Percentiles rank a stretch among this genome's conserved stretches.
phyloP scores from a whole-genome alignment of 2,888 invertebrate species.

The Minunthozetes semirufus region DNA sequence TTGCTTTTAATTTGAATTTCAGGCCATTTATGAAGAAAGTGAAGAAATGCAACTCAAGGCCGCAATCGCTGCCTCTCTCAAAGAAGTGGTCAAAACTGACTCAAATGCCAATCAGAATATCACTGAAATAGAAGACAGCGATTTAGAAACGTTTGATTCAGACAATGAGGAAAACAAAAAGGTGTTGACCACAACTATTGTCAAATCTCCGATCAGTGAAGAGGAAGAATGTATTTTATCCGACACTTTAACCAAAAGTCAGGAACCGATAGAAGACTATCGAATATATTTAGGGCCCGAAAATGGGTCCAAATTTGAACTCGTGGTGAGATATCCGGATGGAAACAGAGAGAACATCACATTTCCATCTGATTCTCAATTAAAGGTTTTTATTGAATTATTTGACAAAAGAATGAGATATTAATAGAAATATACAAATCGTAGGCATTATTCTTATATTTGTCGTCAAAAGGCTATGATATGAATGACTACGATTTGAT shows the following conservation, averaged over 20 bases:
- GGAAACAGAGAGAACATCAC: conserved; percentile 48
- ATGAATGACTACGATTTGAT: conserved; percentile 50
- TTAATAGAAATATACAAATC: conserved; percentile 38
- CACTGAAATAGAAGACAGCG: conserved; percentile 45
- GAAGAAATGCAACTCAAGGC: conserved; percentile 52
- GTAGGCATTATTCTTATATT: conserved; percentile 49
- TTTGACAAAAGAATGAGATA: conserved; percentile 7
- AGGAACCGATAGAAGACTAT: conserved; percentile 42
- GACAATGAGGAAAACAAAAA: conserved; percentile 46
- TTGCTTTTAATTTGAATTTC: conserved; percentile 3
- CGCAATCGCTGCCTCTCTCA: conserved; percentile 51
- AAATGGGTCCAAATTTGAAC: conserved; percentile 45
- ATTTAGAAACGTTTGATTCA: conserved; percentile 49
- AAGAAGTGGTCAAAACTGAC: conserved; percentile 40
- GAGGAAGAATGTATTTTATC: not conserved
- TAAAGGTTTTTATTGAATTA: conserved; percentile 45
- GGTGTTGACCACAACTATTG: conserved; percentile 26
- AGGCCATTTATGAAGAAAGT: conserved; percentile 42
- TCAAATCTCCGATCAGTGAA: not conserved
- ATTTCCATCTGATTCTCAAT: conserved; percentile 49
- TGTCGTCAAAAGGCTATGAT: conserved; percentile 48
- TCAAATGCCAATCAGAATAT: conserved; percentile 29
- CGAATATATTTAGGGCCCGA: conserved; percentile 44
- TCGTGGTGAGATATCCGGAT: conserved; percentile 51
- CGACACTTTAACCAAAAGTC: not conserved